A percentile compares a stretch with the other conserved stretches of the same genome.
Conservation (phyloP, 2,797 vertebrate genomes). For the Phrynocephalus guinanensis region DNA sequence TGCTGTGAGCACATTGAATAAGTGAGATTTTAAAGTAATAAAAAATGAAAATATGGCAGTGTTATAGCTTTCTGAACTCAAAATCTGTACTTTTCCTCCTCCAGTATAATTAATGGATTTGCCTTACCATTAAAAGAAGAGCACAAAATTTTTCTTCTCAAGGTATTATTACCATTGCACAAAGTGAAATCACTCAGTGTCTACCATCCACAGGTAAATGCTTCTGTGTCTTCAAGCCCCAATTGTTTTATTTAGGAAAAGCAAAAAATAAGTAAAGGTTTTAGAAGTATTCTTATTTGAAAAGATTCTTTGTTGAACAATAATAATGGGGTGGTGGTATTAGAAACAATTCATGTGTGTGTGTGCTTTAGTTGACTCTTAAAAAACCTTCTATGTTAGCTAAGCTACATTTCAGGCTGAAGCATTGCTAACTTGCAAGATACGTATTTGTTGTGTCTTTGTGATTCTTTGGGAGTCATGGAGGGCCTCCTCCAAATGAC, state of each 20-base stretch:
- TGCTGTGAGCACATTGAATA: background rate
- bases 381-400: background rate
- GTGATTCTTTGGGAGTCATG: background rate
- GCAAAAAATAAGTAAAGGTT: background rate
- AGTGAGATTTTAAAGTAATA: background rate
- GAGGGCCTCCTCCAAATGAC: background rate
- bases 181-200: constrained; percentile 99
- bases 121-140: constrained; percentile 99
- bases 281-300: constrained; percentile 2
- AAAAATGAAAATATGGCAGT: background rate
- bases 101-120: constrained; percentile 98
- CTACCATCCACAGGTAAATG: constrained; percentile 94
- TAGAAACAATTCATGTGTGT: background rate
- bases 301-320: too few relatives aligned
- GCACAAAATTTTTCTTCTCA: constrained; percentile 99
- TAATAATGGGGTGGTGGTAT: background rate
- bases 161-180: constrained; percentile 97
- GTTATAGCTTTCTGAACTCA: constrained; percentile 1
- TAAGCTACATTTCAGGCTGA: background rate
- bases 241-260: background rate
- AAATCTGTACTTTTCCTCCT: constrained; percentile 31
- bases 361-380: background rate
- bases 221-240: background rate
- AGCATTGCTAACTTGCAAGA: background rate
- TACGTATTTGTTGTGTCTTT: background rate